A percentile compares a stretch with the other conserved stretches of the same genome.
Conservation (phyloP, 1,140 invertebrate genomes). For the Drosophila guanche region DNA sequence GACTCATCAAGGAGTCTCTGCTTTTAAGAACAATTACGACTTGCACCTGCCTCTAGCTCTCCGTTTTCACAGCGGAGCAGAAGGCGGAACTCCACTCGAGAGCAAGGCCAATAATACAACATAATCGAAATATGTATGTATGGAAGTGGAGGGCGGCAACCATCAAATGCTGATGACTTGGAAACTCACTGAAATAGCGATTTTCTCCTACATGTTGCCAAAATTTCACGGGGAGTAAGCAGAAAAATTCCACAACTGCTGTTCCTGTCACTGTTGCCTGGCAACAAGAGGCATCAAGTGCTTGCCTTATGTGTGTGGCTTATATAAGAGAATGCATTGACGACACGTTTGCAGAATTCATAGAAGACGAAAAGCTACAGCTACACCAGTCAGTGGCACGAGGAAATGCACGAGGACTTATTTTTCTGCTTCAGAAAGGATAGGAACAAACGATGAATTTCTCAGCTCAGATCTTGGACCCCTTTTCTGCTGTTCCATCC, state of each 20-base stretch:
- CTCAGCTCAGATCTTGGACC: too few relatives aligned
- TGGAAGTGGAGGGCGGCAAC: background rate
- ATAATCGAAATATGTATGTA: background rate
- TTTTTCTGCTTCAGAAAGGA: too few relatives aligned
- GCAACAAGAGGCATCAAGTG: background rate
- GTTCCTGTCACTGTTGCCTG: background rate
- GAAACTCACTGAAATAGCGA: background rate
- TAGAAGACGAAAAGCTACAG: too few relatives aligned
- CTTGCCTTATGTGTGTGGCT: too few relatives aligned
- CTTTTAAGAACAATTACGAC: constrained; percentile 15
- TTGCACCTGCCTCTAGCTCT: constrained; percentile 21
- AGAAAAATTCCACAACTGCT: background rate
- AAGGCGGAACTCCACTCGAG: constrained; percentile 25
- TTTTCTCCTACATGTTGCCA: constrained; percentile 19
- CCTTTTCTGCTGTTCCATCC: too few relatives aligned
- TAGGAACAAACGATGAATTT: too few relatives aligned
- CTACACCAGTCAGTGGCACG: too few relatives aligned
- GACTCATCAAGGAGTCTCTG: constrained; percentile 9
- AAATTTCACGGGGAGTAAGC: constrained; percentile 1
- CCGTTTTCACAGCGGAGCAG: background rate
- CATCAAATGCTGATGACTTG: background rate
- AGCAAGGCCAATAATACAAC: constrained; percentile 29
- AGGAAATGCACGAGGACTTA: too few relatives aligned
- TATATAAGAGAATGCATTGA: too few relatives aligned
- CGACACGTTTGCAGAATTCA: too few relatives aligned